Base-by-base conservation (phyloP, 2,797 vertebrate genomes). In the Poecilia picta region DNA sequence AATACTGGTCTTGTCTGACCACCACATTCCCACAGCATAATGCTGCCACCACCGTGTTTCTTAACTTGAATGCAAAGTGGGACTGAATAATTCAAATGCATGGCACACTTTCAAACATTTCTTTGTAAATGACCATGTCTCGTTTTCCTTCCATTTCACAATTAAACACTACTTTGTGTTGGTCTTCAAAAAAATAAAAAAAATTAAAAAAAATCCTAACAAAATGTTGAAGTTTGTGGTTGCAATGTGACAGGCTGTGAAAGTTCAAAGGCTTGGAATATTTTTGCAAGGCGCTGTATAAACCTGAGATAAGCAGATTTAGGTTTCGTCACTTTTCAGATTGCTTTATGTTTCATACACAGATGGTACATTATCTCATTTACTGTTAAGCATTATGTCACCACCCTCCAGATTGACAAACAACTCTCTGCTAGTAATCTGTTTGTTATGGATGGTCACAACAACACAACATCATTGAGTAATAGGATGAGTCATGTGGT, bases 401-500 rank as follows among this genome's bases (percentile, higher is more conserved):
- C 92, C 92, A 80, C 85, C 73, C 74, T 87, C 91, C 93, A 91
- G 91, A 93, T 72, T 93, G 91, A 94, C 85, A 91, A 93, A 94
- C 93, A 92, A 93, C 90, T 88, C 80, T 91, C 75, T 74, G 78
- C 86, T 90, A 88, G 83, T 90, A 90, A 93, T 93, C 91, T 91
- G 92, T 91, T 92, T 92, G 89, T 90, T 90, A 94, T 93, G 93
- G 92, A 94, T 94, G 93, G 88, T 91, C 92, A 95, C 93, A 94
- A 94, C 91, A 94, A 92, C 93, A 93, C 93, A 87, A 94, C 89
- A 88, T 89, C 89, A 85, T 85, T 91, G 92, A 93, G 90, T 93
- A 92, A 93, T 89, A 91, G 87, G 92, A 94, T 94, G 94, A 95
- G 86, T 94, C 92, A 93, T 92, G 94, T 93, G 89, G 92, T 93